These are phyloP conservation scores for Pyralis farinalis DNA, from an alignment of 2,888 invertebrate genomes.

Conservation along the genomic window DNA sequence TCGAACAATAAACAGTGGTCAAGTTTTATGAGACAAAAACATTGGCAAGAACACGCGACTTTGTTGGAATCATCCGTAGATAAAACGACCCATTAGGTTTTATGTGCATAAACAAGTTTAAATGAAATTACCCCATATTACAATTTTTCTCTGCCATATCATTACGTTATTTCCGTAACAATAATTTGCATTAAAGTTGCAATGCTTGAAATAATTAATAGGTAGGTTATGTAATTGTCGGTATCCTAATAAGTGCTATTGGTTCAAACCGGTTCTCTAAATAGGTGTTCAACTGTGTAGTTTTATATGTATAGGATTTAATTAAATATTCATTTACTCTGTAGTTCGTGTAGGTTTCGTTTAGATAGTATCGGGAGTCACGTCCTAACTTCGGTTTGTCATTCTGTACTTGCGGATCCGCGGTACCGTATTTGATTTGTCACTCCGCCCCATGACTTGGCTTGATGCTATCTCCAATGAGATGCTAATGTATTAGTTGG, in stretches of 20 bases:
- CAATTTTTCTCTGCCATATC: too few species aligned
- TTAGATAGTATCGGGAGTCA: constrained; percentile 28
- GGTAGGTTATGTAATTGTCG: constrained; percentile 2
- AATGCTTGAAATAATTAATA: constrained; percentile 8
- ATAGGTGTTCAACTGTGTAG: constrained; percentile 28
- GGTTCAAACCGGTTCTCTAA: constrained; percentile 27
- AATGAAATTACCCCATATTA: too few species aligned
- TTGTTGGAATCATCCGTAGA: not conserved
- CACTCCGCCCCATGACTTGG: constrained; percentile 44
- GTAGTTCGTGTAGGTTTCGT: constrained; percentile 14
- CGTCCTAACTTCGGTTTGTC: constrained; percentile 33
- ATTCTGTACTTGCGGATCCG: constrained; percentile 30
- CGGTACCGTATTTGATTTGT: constrained; percentile 31
- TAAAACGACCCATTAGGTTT: too few species aligned
- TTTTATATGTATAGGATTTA: constrained; percentile 11
- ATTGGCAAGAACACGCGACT: not conserved
- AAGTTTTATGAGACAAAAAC: constrained; percentile 4
- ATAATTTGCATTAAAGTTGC: not conserved
- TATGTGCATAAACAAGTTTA: too few species aligned
- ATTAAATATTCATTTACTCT: constrained; percentile 23
- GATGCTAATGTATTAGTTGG: constrained; percentile 76
- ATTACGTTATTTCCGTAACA: too few species aligned
- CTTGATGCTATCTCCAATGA: constrained; percentile 59
- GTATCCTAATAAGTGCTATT: constrained; percentile 3
- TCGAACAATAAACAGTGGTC: constrained; percentile 8